phyloP scores from a whole-genome alignment of 2,113 vertebrate genomes.

The Rhea americana region DNA sequence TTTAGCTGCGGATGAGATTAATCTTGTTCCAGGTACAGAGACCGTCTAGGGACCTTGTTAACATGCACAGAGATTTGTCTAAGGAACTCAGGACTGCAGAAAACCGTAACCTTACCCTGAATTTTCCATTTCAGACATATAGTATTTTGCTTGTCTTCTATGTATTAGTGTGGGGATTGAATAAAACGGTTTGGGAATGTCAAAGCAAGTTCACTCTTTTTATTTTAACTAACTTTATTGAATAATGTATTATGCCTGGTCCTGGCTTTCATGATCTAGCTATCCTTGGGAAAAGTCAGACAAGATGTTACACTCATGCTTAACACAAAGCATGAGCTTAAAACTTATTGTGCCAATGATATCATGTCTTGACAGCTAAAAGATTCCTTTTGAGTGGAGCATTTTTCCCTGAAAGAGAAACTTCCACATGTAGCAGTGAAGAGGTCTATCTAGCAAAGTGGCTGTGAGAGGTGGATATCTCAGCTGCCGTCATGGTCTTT shows the following conservation, averaged over 20 bases:
- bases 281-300: neutral
- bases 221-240: neutral
- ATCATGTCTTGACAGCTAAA: neutral
- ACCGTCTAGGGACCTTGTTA: neutral
- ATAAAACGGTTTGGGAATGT: neutral
- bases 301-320: neutral
- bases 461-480: neutral
- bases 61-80: neutral
- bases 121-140: neutral
- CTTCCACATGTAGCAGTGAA: neutral
- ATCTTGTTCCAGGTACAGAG: neutral
- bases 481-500: neutral
- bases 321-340: neutral
- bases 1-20: neutral
- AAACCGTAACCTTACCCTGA: neutral
- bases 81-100: neutral
- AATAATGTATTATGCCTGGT: neutral
- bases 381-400: neutral
- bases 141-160: neutral
- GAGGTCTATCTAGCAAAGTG: neutral
- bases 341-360: neutral
- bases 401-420: neutral
- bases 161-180: neutral
- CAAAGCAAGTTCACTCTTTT: neutral
- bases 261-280: neutral